Evolutionary conservation across 1,140 invertebrate genomes (phyloP).

Genomic region (Rhopalosiphum maidis): DNA sequence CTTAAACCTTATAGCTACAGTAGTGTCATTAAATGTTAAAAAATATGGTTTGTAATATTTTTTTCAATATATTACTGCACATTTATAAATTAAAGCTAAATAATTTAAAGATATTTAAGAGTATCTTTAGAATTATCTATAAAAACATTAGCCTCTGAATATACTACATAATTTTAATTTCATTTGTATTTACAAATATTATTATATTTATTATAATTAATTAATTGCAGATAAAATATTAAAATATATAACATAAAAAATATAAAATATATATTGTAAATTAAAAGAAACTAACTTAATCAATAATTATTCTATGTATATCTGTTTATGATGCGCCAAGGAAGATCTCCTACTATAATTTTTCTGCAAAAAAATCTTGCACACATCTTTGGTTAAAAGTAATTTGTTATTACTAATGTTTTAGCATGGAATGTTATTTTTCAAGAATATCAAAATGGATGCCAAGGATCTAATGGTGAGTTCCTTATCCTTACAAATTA

Average conservation of each 20-base stretch:
- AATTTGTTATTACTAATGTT: not conserved
- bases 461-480: conserved; percentile 49
- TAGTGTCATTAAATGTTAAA: not conserved
- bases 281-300: not conserved
- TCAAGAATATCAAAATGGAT: conserved; percentile 55
- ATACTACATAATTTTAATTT: not conserved
- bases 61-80: not conserved
- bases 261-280: not conserved
- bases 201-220: not conserved
- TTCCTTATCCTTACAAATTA: not conserved
- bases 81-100: not conserved
- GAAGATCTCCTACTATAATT: not conserved
- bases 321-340: not conserved
- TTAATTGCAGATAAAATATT: not conserved
- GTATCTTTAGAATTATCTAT: not conserved
- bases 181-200: not conserved
- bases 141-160: not conserved
- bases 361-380: too few relatives aligned
- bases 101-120: not conserved
- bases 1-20: not conserved
- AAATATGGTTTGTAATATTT: not conserved
- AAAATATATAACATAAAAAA: not conserved
- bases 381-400: too few relatives aligned
- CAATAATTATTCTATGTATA: not conserved
- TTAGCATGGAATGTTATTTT: conserved; percentile 51